These are phyloP conservation scores for Gibbula magus DNA, from an alignment of 2,888 invertebrate species.

Conservation along the genomic window DNA sequence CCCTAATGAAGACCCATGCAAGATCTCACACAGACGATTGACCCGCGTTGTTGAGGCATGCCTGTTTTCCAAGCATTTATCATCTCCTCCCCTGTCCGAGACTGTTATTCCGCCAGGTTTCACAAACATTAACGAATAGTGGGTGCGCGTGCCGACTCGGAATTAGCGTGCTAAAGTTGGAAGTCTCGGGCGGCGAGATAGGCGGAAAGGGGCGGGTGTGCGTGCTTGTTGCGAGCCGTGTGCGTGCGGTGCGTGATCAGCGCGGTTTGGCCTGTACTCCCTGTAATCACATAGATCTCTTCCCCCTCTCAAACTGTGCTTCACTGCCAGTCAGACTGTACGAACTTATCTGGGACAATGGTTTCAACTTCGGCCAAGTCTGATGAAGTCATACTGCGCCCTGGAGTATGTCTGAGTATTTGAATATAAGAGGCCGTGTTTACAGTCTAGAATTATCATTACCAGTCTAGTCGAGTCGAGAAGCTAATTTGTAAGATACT, in stretches of 20 bases:
- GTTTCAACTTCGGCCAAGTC: too few species aligned
- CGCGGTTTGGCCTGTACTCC: neutral
- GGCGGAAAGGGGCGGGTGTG: slow-evolving; percentile 4
- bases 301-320: neutral
- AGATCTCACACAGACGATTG: too few species aligned
- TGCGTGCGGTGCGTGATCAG: slow-evolving; percentile 12
- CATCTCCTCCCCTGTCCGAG: slow-evolving; percentile 8
- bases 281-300: slow-evolving; percentile 18
- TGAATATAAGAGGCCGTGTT: too few species aligned
- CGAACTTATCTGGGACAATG: too few species aligned
- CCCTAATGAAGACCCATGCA: too few species aligned
- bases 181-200: slow-evolving; percentile 10
- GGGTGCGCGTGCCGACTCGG: slow-evolving; percentile 6
- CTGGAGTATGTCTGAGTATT: too few species aligned
- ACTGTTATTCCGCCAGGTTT: slow-evolving; percentile 19
- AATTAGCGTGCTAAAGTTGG: slow-evolving; percentile 4
- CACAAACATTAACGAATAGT: slow-evolving; percentile 21
- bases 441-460: too few species aligned
- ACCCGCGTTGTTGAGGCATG: neutral
- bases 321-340: neutral
- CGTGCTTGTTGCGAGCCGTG: neutral
- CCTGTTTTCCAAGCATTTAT: slow-evolving; percentile 11
- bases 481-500: too few species aligned
- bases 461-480: too few species aligned
- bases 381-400: too few species aligned